Evolutionary conservation across 2,797 vertebrate species (phyloP), one percentile per base, ranked within the genome.

Genomic region (Acipenser transmontanus): DNA sequence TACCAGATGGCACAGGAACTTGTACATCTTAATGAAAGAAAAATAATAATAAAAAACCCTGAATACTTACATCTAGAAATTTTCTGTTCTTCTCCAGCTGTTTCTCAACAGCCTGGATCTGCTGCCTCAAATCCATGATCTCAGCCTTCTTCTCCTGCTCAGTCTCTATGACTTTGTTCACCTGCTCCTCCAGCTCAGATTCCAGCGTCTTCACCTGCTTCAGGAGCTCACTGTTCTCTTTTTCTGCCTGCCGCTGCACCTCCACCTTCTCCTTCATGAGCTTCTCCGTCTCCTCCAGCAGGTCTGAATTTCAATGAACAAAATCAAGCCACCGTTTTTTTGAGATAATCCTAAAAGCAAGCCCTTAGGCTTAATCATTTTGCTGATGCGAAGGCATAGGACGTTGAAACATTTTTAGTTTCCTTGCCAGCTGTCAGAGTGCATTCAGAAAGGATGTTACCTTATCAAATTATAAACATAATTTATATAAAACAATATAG

Each of bases 201-300:
- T 99, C 97, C 76, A 99, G 83, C 63, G 84, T 76, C 81, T 94
- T 98, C 70, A 96, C 89, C 81, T 94, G 96, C 74, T 93, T 93
- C 66, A 91, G 87, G 69, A 98, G 92, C 75, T 95, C 94, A 0
- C 86, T 68, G 12, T 89, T 86, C 71, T 97, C 92, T 85, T 98
- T 98, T 81, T 98, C 95, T 7, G 97, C 97, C 84, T 99, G 97
- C 54, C 88, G 92, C 60, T 98, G 95, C 13, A 98, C 94, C 81
- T 97, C 96, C 71, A 96, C 90, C 82, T 97, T 99, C 89, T 99
- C 97, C 74, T 94, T 93, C 92, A 98, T 93, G 70, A 99, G 87
- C 74, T 97, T 98, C 85, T 98, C 97, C 0, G 97, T 98, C 83
- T 99, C 96, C 61, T 95, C 93, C 76, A 99, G 81, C 61, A 99